Evolutionary conservation across 2,797 vertebrate species (phyloP).

Genomic region (Amazona ochrocephala): DNA sequence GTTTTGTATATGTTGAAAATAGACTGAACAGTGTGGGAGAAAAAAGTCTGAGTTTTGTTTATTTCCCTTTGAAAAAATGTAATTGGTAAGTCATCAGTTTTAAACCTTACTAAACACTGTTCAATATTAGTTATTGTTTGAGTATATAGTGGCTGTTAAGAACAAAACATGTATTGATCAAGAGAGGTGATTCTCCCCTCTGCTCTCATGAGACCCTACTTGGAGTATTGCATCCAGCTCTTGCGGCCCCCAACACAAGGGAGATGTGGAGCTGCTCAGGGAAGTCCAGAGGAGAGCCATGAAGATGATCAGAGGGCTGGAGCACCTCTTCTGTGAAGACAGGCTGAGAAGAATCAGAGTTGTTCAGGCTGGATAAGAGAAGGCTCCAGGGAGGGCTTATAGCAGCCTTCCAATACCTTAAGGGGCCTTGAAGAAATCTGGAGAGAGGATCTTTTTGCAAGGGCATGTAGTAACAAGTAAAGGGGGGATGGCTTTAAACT

Average conservation of each 20-base stretch:
- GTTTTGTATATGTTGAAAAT: background rate
- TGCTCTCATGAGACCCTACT: background rate
- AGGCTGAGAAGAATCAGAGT: background rate
- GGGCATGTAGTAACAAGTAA: background rate
- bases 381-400: background rate
- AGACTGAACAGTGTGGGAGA: background rate
- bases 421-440: background rate
- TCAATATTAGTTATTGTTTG: background rate
- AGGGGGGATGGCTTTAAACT: background rate
- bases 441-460: background rate
- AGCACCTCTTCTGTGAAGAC: background rate
- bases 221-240: background rate
- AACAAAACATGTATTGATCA: background rate
- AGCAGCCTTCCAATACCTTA: background rate
- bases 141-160: background rate
- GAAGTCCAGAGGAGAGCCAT: background rate
- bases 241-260: background rate
- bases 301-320: background rate
- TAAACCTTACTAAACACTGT: background rate
- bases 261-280: background rate
- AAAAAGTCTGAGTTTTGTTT: background rate
- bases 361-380: background rate
- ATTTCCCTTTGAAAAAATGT: background rate
- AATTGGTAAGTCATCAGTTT: background rate
- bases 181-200: background rate